phyloP scores from a whole-genome alignment of 2,888 invertebrate genomes.

The Pogonocherus hispidulus region DNA sequence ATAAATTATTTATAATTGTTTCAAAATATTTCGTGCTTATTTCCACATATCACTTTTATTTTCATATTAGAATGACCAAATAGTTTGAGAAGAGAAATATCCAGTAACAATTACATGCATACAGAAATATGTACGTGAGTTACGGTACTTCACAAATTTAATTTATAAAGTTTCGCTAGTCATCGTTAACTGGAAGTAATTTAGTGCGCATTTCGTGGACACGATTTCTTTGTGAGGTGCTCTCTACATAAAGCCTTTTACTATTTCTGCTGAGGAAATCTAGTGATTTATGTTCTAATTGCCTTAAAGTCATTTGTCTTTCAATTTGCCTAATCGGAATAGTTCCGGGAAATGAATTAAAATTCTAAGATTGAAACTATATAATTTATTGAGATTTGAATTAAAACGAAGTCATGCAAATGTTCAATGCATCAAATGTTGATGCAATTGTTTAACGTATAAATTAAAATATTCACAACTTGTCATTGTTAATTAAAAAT shows the following conservation, averaged over 20 bases:
- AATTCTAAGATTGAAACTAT: background rate
- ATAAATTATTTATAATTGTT: no score
- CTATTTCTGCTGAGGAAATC: background rate
- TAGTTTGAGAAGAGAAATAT: no score
- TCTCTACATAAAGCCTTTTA: background rate
- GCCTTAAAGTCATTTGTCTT: background rate
- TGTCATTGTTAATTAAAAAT: no score
- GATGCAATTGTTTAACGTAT: no score
- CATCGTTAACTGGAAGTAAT: constrained; percentile 2
- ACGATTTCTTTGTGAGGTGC: background rate
- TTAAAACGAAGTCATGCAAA: no score
- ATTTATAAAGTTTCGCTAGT: constrained; percentile 1
- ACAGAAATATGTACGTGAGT: background rate
- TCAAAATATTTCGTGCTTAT: no score
- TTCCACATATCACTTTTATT: no score
- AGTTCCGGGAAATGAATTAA: background rate
- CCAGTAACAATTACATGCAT: no score
- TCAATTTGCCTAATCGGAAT: background rate
- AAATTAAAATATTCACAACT: no score
- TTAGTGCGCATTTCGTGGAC: background rate
- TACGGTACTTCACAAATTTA: background rate
- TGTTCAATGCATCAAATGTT: no score
- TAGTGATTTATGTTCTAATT: background rate
- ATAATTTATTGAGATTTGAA: background rate
- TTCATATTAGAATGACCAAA: no score